Base-by-base conservation (phyloP, 2,113 vertebrate species). In the Tragelaphus scriptus region DNA sequence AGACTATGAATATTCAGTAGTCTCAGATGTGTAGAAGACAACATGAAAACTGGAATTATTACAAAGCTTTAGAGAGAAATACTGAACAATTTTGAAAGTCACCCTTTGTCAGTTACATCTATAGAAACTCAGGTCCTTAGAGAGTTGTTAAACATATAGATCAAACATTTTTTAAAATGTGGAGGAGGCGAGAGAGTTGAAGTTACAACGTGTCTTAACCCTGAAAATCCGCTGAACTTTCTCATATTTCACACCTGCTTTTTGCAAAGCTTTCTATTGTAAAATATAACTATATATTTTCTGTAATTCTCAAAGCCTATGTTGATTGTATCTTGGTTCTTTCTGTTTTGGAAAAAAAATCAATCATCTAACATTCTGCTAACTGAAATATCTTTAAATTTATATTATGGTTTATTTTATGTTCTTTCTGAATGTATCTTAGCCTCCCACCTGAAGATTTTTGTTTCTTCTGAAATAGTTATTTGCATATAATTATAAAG, bases 191-290 rank as follows among this genome's bases (percentile, higher is more conserved):
- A 84, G 17, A 40, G 17, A 63, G 4, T 36, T 88, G 40, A 88
- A 96, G 11, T 82, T 65, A 59, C 28, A n/a, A 30, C 6, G 80
- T 58, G 32, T 85, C 85, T 58, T 82, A 90, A 75, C 55, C 36
- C 47, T 80, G 36, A 32, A 90, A 36, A 25, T 93, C 23, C 68
- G 15, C 63, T 61, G 63, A 94, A 79, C 32, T 86, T 97, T 49
- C 32, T 95, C 63, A 61, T 17, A 47, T 92, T 77, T 88, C 80
- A 36, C 21, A 96, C 10, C 68, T 82, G 23, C 36, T 85, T 95
- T 95, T 88, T 91, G 61, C n/a, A 85, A 81, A 88, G 68, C 77
- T 84, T 96, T 88, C 65, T 51, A 5, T 58, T 92, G 36, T 94
- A 26, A 84, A 61, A 65, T 23, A 12, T 75, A 63, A 32, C 51